A percentile compares a stretch with the other conserved stretches of the same genome.
These are phyloP conservation scores for Drosophila grimshawi DNA, from an alignment of 1,140 invertebrate species.

Conservation along the genomic window DNA sequence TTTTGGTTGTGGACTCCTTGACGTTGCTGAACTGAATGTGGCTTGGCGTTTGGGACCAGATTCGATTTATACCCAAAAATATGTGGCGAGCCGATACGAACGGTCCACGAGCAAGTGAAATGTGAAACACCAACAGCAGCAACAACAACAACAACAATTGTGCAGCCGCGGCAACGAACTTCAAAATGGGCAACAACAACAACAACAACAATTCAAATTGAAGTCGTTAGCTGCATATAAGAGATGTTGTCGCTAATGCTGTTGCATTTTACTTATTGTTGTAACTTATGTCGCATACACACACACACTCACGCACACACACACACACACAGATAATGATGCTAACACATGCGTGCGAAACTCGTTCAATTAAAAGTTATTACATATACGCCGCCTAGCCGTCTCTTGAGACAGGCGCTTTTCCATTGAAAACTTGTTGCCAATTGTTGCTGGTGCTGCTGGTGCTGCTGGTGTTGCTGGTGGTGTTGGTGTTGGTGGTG, in stretches of 20 bases:
- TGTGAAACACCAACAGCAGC: constrained; percentile 47
- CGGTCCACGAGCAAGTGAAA: constrained; percentile 57
- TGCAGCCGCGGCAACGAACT: constrained; percentile 74
- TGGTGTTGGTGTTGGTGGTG: neutral
- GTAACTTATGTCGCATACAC: constrained; percentile 32
- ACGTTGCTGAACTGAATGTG: constrained; percentile 72
- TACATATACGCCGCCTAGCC: constrained; percentile 72
- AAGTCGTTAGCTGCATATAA: constrained; percentile 50
- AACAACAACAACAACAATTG: constrained; percentile 21
- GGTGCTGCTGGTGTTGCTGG: neutral
- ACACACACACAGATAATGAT: constrained; percentile 4
- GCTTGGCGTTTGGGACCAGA: constrained; percentile 71
- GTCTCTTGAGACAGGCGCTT: constrained; percentile 44
- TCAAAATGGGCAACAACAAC: constrained; percentile 46
- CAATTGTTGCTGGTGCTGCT: constrained; percentile 21
- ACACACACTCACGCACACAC: constrained; percentile 36
- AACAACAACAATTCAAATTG: constrained; percentile 39
- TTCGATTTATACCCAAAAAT: constrained; percentile 82
- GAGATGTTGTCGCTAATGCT: constrained; percentile 33
- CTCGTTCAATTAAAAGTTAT: constrained; percentile 76
- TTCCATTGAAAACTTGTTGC: constrained; percentile 63
- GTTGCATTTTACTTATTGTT: constrained; percentile 49
- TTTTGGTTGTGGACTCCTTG: constrained; percentile 54
- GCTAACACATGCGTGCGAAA: constrained; percentile 56
- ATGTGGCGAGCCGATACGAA: constrained; percentile 28